Evolutionary conservation across 2,888 invertebrate genomes (phyloP), one percentile per base, ranked within the genome.

Genomic region (Caenorhabditis sp.): DNA sequence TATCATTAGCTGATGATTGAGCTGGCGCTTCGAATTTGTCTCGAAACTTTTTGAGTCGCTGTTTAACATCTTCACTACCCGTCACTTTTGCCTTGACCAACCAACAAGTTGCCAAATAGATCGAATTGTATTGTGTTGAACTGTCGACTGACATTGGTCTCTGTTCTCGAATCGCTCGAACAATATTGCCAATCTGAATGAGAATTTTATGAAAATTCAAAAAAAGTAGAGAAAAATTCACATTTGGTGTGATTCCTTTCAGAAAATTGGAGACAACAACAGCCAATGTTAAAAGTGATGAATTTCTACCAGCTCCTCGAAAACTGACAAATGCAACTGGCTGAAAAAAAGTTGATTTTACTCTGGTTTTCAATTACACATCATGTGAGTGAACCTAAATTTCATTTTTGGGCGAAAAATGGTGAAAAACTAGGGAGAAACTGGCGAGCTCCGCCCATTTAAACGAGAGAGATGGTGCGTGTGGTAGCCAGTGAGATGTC

Each of bases 121-220:
- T 12, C n/a, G 59, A 59, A 49, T 19, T 49, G 24, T 59, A 59
- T 59, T 43, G 49, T 4, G 43, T 23, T 1, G 21, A 4, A 19
- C 43, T 59, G 24, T 59, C 59, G 14, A 59, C 59, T 17, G 59
- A 37, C 49, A 59, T 24, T 49, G 59, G 59, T 17, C 59, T 21
- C n/a, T 59, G 59, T 23, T 59, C 43, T 6, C 59, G 43, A 49
- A 59, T 59, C 8, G 24, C 8, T 59, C n/a, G 14, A 5, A 59
- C 59, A 49, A 59, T 59, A 10, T 59, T 37, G 5, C 36, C 37
- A 3, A 58, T 58, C 58, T 58, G 58, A 36, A 58, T 19, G 8
- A 51, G 19, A 51, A 51, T n/a, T 12, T 5, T 8, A 23, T 23
- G 5, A 24, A 55, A 24, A 23, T 26, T 6, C 4, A 55, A 24